Evolutionary conservation across 2,113 vertebrate species (phyloP).

Genomic region (Saguinus midas): DNA sequence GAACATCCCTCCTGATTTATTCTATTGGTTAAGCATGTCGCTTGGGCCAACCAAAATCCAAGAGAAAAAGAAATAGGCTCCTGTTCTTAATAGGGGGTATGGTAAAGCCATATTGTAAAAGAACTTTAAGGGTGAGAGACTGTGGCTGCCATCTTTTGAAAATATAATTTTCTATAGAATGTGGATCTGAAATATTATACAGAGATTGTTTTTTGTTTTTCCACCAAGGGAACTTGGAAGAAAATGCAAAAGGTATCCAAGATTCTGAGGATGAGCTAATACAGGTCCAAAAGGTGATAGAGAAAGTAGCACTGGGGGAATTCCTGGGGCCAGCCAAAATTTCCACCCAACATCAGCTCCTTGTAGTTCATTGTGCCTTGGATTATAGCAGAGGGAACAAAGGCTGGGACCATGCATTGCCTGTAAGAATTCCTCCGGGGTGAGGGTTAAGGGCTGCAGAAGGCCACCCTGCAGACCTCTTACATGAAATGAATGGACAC

Average conservation of each 20-base stretch:
- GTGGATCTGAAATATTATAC: not conserved
- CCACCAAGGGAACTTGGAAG: not conserved
- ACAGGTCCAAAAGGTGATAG: not conserved
- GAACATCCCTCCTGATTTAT: not conserved
- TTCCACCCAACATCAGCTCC: not conserved
- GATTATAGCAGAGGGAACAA: not conserved
- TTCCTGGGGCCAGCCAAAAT: not conserved
- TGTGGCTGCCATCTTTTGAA: not conserved
- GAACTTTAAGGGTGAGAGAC: not conserved
- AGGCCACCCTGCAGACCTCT: not conserved
- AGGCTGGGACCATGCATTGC: not conserved
- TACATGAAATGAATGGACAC: not conserved
- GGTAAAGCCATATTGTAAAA: not conserved
- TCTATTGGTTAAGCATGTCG: not conserved
- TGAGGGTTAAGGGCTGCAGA: not conserved
- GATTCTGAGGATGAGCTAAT: not conserved
- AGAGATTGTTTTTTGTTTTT: not conserved
- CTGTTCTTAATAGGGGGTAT: not conserved
- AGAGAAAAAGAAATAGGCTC: not conserved
- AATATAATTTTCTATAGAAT: not conserved
- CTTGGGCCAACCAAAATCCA: not conserved
- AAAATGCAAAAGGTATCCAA: not conserved
- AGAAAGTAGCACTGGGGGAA: not conserved
- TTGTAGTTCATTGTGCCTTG: not conserved
- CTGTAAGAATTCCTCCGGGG: not conserved